Evolutionary conservation across 2,797 vertebrate genomes (phyloP), one percentile per base, ranked within the genome.

Genomic region (Enteromius treurensis): DNA sequence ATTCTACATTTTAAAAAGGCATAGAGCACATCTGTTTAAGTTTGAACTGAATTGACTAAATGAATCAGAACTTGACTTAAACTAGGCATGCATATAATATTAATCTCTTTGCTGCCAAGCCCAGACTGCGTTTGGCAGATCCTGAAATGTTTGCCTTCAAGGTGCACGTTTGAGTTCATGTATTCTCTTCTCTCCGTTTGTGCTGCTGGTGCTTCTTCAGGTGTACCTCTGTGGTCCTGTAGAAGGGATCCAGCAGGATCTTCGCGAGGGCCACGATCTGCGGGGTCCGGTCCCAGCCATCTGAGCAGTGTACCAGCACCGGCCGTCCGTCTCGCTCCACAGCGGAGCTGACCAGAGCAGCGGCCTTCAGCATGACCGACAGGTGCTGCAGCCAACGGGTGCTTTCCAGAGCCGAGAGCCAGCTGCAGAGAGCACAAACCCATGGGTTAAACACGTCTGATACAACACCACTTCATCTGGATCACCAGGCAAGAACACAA

Each of bases 331-430:
- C 98, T 76, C 98, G 94, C 92, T 98, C 97, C 32, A 99, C 93
- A 0, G 97, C 97, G 19, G 94, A 96, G 80, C 97, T 96, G 87
- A 99, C 98, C 84, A 99, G 92, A 83, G 96, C 95, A 26, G 97
- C 97, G 0, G 98, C 97, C 91, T 99, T 99, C 85, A 99, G 92
- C 98, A 99, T 99, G 91, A 98, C 94, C 0, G 98, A 99, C 81
- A 99, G 94, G 90, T 99, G 98, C 93, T 99, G 98, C 88, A 99
- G 94, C 98, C 98, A 99, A 77, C 97, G 98, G 78, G 98, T 99
- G 90, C 95, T 99, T 93, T 99, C 98, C 64, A 99, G 93, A 0
- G 98, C 96, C 0, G 98, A 99, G 62, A 99, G 95, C 98, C 98
- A 99, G 92, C 98, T 99, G 92, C 68, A 62, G 2, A 80, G 34